These are phyloP conservation scores for Phaedon cochleariae DNA, from an alignment of 2,888 invertebrate genomes.

Conservation along the genomic window DNA sequence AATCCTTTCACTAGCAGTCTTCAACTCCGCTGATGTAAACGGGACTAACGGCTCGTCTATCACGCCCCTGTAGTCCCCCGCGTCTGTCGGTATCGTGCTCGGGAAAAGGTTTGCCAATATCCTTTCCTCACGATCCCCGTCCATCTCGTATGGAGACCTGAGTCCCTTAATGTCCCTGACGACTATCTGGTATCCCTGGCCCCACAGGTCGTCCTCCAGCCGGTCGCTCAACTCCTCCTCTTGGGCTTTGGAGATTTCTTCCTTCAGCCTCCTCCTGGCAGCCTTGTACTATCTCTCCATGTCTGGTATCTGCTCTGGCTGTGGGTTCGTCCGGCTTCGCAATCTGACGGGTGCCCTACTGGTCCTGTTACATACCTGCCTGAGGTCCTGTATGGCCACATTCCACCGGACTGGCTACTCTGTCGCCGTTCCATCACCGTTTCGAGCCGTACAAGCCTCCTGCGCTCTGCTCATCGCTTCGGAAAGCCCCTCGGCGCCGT, in stretches of 20 bases:
- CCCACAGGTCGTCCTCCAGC: background rate
- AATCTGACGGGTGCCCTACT: background rate
- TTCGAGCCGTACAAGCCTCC: background rate
- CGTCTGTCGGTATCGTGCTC: no score
- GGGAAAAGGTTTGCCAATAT: no score
- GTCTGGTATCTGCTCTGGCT: background rate
- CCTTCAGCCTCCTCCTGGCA: background rate
- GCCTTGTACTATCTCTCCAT: background rate
- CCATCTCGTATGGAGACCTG: background rate
- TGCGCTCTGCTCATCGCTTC: background rate
- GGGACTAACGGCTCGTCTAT: no score
- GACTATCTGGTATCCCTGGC: background rate
- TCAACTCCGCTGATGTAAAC: background rate
- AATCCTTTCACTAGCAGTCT: background rate
- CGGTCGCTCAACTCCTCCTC: background rate
- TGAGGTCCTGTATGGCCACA: background rate
- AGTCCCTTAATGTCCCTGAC: background rate
- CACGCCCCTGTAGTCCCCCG: background rate
- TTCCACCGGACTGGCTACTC: background rate
- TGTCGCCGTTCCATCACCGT: background rate
- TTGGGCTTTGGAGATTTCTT: background rate
- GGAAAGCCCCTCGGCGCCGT: background rate
- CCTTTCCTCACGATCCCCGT: no score
- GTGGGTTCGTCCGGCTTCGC: background rate
- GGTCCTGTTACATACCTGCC: background rate